Percentiles rank a stretch among this genome's conserved stretches.
phyloP scores from a whole-genome alignment of 2,797 vertebrate species.

The Onychomys leucogaster region DNA sequence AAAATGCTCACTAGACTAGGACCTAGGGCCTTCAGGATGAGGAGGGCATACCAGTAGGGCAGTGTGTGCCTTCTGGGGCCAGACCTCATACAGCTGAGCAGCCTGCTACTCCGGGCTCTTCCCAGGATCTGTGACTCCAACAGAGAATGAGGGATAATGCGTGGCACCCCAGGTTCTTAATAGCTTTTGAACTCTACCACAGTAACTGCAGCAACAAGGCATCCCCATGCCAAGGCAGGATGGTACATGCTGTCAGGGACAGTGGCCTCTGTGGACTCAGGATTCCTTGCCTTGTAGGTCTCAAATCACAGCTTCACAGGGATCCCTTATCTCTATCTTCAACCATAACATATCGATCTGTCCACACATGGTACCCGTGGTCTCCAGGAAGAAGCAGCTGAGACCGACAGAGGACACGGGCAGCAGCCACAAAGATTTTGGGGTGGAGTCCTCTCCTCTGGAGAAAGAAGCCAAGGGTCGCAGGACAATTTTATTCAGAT shows the following conservation, averaged over 20 bases:
- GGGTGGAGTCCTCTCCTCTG: neutral
- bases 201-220: neutral
- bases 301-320: neutral
- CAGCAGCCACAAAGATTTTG: neutral
- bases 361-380: neutral
- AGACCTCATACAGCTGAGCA: neutral
- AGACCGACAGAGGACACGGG: neutral
- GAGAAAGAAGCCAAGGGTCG: neutral
- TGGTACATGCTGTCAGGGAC: neutral
- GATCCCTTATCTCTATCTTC: neutral
- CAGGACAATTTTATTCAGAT: conserved; percentile 76
- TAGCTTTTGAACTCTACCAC: neutral
- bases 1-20: neutral
- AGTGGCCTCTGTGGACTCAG: neutral
- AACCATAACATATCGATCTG: neutral
- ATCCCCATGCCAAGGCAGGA: neutral
- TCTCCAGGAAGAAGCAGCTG: neutral
- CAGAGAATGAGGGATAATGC: neutral
- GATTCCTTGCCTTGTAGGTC: neutral
- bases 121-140: neutral
- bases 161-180: neutral
- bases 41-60: neutral
- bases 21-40: neutral
- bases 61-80: neutral
- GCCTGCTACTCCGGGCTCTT: neutral